phyloP scores from a whole-genome alignment of 2,113 vertebrate genomes.

The Aspiorhynchus laticeps region DNA sequence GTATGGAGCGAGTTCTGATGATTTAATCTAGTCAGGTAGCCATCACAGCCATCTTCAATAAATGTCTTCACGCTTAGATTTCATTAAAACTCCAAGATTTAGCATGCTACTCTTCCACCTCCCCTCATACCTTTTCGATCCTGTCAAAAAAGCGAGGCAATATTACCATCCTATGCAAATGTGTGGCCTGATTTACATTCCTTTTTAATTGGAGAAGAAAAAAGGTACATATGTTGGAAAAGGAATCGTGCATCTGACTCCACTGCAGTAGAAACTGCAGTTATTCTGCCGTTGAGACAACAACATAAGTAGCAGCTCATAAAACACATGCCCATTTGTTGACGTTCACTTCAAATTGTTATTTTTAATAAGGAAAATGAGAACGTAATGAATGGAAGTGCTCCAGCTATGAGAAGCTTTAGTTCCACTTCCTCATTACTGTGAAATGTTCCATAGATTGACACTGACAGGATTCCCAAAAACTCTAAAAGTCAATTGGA shows the following conservation, averaged over 20 bases:
- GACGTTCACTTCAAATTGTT: slow-evolving; percentile 25
- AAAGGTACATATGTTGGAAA: background rate
- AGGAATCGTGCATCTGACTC: background rate
- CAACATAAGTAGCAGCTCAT: slow-evolving; percentile 12
- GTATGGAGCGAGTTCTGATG: background rate
- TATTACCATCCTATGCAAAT: slow-evolving; percentile 31
- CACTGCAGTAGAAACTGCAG: background rate
- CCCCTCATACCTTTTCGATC: background rate
- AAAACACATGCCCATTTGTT: slow-evolving; percentile 37
- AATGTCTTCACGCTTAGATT: slow-evolving; percentile 1
- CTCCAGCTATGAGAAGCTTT: background rate
- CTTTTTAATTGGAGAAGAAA: slow-evolving; percentile 42
- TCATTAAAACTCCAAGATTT: slow-evolving; percentile 23
- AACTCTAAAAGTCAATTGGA: background rate
- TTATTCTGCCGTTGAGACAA: background rate
- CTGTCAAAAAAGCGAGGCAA: slow-evolving; percentile 8
- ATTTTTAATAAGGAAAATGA: slow-evolving; percentile 34
- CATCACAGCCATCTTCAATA: background rate
- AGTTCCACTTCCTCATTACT: background rate
- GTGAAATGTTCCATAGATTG: slow-evolving; percentile 5
- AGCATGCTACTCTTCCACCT: background rate
- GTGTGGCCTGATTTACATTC: slow-evolving; percentile 31
- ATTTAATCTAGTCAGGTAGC: background rate
- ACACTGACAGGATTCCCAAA: slow-evolving; percentile 14
- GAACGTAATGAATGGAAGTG: slow-evolving; percentile 13